Percentiles rank a stretch among this genome's conserved stretches.
Conservation (phyloP, 1,140 invertebrate species). For the Brachionus paranguensis region DNA sequence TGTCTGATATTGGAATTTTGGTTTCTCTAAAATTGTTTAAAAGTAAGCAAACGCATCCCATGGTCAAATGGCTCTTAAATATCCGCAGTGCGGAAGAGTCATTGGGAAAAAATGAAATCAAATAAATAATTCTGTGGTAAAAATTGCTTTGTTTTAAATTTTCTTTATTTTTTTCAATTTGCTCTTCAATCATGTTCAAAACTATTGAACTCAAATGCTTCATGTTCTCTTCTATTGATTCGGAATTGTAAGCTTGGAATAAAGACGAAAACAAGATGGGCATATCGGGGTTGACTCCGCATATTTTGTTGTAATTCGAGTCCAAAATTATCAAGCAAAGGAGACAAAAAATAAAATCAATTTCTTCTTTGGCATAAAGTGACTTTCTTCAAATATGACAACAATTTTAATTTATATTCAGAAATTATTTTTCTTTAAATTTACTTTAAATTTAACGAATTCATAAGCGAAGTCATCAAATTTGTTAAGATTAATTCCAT, state of each 20-base stretch:
- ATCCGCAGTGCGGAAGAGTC: neutral
- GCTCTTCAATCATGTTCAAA: neutral
- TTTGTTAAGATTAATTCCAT: neutral
- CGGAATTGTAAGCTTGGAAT: neutral
- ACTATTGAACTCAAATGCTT: neutral
- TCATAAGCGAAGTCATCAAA: neutral
- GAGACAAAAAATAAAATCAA: neutral
- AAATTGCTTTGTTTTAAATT: neutral
- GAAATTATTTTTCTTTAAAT: neutral
- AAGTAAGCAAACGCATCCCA: neutral
- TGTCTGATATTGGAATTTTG: neutral
- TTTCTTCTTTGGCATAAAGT: neutral
- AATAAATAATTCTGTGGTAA: neutral
- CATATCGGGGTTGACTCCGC: neutral
- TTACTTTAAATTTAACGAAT: neutral
- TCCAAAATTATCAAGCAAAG: neutral
- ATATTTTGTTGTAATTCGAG: neutral
- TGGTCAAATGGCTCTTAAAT: neutral
- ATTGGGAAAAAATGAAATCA: neutral
- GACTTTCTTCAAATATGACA: neutral
- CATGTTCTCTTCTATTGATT: neutral
- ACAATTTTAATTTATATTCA: neutral
- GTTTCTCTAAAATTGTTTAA: neutral
- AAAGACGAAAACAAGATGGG: neutral
- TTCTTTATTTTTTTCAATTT: neutral